Base-by-base conservation (phyloP, 2,113 vertebrate genomes). In the Emydocephalus ijimae region DNA sequence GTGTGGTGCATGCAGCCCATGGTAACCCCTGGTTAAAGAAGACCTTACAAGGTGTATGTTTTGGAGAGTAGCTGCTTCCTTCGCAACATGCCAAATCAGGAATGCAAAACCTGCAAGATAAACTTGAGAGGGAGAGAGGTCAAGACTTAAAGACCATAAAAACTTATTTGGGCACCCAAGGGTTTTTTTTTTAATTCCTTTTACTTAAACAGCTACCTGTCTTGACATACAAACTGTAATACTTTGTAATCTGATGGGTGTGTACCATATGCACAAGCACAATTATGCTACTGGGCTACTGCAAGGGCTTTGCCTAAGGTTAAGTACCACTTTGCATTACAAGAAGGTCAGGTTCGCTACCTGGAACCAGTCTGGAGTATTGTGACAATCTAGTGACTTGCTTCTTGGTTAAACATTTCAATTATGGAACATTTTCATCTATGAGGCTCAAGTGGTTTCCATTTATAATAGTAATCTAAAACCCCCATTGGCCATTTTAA, bases 1-100 rank as follows among this genome's bases (percentile, higher is more conserved):
- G 93, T 91, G 34, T 81, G 34, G 74, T 81, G 6, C 18, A 81
- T 39, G 74, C 34, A 39, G 95, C 94, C 96, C 96, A 95, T 96
- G 96, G 92, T 88, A 93, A 89, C 59, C 95, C 94, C 86, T 87
- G 94, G 23, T 88, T 93, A 96, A 95, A 92, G 89, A 92, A 96
- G 93, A 96, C 92, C 92, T 96, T 94, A 96, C 93, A 94, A 96
- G 34, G 91, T 34, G 29, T 54, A 88, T 54, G 18, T 52, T 88
- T 88, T n/a, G 18, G 52, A 88, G n/a, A 39, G 8, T 88, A 88
- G 52, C 54, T n/a, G 50, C 15, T 57, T 43, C 55, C 34, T 89
- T 34, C 88, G 15, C 34, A 59, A 7, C 55, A 89, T 43, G 55
- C 29, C 39, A 43, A 59, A 89, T 89, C 23, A 59, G 45, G 18